A percentile compares a stretch with the other conserved stretches of the same genome.
These are phyloP conservation scores for Trematomus bernacchii DNA, from an alignment of 2,797 vertebrate genomes.

Conservation along the genomic window DNA sequence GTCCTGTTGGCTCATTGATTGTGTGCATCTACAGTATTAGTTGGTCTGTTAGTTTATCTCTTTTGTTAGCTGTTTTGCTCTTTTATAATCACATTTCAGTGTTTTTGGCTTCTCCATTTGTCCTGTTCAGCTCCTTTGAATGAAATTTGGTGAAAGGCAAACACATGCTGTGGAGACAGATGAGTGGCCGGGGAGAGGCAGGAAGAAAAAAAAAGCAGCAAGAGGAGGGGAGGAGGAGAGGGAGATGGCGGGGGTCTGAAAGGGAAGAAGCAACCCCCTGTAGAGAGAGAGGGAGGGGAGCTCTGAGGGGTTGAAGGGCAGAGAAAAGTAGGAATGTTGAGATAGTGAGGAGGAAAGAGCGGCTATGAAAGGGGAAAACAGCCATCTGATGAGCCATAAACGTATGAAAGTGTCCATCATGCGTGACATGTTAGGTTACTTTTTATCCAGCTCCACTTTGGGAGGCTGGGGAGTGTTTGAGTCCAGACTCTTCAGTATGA, in stretches of 20 bases:
- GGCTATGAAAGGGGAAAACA: conserved; percentile 47
- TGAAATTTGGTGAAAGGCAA: conserved; percentile 80
- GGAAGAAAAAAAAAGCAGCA: conserved; percentile 35
- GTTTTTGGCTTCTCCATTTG: conserved; percentile 50
- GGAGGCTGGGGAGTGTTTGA: conserved; percentile 33
- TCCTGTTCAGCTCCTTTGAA: conserved; percentile 70
- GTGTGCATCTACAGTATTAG: conserved; percentile 17
- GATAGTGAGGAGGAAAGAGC: conserved; percentile 65
- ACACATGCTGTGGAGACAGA: conserved; percentile 80
- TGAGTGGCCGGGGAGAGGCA: conserved; percentile 70
- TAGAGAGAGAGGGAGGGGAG: conserved; percentile 74
- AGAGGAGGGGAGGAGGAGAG: conserved; percentile 57
- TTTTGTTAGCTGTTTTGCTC: conserved; percentile 53
- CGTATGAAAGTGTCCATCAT: conserved; percentile 31
- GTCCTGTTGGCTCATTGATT: conserved; percentile 11
- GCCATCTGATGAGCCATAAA: conserved; percentile 54
- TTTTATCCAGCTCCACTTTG: conserved; percentile 41
- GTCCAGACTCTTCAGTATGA: conserved; percentile 73
- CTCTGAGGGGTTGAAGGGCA: conserved; percentile 78
- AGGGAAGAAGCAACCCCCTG: conserved; percentile 79
- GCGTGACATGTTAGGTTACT: conserved; percentile 37
- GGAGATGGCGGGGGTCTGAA: conserved; percentile 76
- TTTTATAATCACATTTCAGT: conserved; percentile 48
- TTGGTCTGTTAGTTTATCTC: conserved; percentile 61
- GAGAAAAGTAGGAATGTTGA: conserved; percentile 75